Evolutionary conservation across 2,113 vertebrate genomes (phyloP).

Genomic region (Petromus typicus): DNA sequence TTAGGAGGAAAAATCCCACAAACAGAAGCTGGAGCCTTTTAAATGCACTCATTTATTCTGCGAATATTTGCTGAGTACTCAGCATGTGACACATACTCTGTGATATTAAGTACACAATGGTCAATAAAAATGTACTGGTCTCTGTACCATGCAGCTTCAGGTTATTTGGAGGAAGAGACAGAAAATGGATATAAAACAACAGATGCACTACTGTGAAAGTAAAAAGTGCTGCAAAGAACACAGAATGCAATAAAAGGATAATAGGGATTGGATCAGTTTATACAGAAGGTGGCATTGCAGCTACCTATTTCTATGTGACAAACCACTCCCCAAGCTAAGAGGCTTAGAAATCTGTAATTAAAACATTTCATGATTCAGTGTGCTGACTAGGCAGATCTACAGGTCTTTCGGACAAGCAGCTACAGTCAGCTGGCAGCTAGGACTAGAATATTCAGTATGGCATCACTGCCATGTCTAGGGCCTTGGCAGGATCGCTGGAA

Average conservation of each 20-base stretch:
- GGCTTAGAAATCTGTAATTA: not conserved
- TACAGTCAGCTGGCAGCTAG: not conserved
- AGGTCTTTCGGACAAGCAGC: not conserved
- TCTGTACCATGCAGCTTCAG: too few species aligned
- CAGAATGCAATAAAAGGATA: not conserved
- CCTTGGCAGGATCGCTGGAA: not conserved
- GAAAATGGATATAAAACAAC: not conserved
- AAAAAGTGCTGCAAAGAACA: conserved; percentile 34
- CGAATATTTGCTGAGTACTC: not conserved
- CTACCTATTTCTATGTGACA: not conserved
- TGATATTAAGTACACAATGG: not conserved
- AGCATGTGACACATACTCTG: not conserved
- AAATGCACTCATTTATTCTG: conserved; percentile 7
- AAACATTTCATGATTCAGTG: not conserved
- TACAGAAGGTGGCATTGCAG: not conserved
- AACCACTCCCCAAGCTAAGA: not conserved
- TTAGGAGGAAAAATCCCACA: not conserved
- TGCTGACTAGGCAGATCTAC: not conserved
- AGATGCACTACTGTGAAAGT: not conserved
- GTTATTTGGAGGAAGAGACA: not conserved
- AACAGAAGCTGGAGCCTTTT: not conserved
- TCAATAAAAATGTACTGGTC: not conserved
- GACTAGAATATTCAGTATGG: not conserved
- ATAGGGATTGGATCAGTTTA: not conserved
- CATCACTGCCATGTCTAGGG: not conserved